Evolutionary conservation across 1,140 invertebrate species (phyloP).

Genomic region (Drosophila insularis): DNA sequence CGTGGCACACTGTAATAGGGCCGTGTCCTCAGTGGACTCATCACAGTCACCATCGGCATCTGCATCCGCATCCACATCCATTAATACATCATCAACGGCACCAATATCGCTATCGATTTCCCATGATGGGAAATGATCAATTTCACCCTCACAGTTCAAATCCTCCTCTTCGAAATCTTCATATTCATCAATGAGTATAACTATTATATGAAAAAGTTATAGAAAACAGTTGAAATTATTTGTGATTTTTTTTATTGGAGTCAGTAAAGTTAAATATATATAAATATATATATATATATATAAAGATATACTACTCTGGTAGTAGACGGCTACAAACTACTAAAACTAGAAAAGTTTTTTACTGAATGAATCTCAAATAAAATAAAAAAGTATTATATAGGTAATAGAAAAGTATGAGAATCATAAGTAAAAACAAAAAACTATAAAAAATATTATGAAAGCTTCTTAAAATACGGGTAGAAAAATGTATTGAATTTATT

Average conservation of each 20-base stretch:
- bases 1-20: constrained; percentile 83
- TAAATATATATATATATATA: too few species aligned
- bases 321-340: too few species aligned
- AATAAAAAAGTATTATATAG: too few species aligned
- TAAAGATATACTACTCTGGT: too few species aligned
- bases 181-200: constrained; percentile 84
- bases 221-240: background rate
- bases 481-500: too few species aligned
- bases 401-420: too few species aligned
- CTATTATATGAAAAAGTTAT: constrained; percentile 45
- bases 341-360: too few species aligned
- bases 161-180: constrained; percentile 83
- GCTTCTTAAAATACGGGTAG: too few species aligned
- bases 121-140: constrained; percentile 82
- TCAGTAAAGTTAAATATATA: too few species aligned
- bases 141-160: constrained; percentile 81
- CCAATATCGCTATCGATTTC: constrained; percentile 82
- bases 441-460: too few species aligned
- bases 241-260: background rate
- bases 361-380: too few species aligned
- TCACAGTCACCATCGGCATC: constrained; percentile 83
- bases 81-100: constrained; percentile 54
- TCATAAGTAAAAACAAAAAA: too few species aligned
- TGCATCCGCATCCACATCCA: constrained; percentile 81
- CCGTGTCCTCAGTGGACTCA: constrained; percentile 84